Evolutionary conservation across 2,113 vertebrate species (phyloP).

Genomic region (Glaucomys volans): DNA sequence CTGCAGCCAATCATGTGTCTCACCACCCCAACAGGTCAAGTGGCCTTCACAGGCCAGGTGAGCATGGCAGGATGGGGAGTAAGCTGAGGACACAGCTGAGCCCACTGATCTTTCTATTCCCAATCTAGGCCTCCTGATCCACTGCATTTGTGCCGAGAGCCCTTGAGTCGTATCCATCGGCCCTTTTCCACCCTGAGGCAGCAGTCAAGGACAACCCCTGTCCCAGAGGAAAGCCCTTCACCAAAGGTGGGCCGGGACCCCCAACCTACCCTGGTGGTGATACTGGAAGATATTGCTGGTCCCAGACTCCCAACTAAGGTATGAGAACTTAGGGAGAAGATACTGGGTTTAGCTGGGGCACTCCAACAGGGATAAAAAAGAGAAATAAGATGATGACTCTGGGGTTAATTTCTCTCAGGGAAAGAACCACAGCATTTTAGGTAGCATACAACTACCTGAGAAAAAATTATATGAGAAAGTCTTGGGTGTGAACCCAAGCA

Average conservation of each 20-base stretch:
- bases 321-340: not conserved
- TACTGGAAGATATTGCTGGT: constrained; percentile 77
- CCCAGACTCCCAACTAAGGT: constrained; percentile 57
- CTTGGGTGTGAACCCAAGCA: too few relatives aligned
- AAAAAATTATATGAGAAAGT: not conserved
- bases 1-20: not conserved
- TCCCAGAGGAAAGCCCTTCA: constrained; percentile 48
- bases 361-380: not conserved
- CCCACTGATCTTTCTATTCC: constrained; percentile 13
- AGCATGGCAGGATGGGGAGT: not conserved
- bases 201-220: constrained; percentile 39
- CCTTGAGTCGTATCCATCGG: constrained; percentile 54
- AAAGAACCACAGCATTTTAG: not conserved
- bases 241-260: constrained; percentile 48
- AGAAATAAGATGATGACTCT: not conserved
- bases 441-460: not conserved
- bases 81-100: not conserved
- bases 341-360: not conserved
- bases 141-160: constrained; percentile 75
- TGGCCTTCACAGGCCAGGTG: constrained; percentile 69
- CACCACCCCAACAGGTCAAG: not conserved
- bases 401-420: not conserved
- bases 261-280: constrained; percentile 77
- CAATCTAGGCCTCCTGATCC: constrained; percentile 62
- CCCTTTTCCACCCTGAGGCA: constrained; percentile 28